Evolutionary conservation across 2,113 vertebrate species (phyloP), one percentile per base, ranked within the genome.

Genomic region (Daphoenositta chrysoptera): DNA sequence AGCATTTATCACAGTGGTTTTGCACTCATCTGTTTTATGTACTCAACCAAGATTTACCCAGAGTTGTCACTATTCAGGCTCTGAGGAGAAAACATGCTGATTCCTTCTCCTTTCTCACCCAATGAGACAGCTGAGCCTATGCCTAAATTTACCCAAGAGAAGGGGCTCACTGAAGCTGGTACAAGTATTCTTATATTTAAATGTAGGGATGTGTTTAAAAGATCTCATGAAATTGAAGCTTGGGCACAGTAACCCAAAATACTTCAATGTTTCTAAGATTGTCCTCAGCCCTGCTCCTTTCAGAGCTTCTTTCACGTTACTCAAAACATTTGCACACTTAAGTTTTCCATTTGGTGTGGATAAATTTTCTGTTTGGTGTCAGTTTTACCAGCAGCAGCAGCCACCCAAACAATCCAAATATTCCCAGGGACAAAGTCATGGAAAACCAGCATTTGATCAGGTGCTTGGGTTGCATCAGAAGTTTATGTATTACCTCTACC

Each of bases 161-260:
- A 13, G 42, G 70, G 66, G 65, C 35, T 93, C 66, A 17, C 1
- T 91, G 70, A 89, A 94, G 66, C 72, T 40, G 1, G 19, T 61
- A 28, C 45, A 88, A 90, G 19, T 9, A 61, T 77, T 91, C 81
- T 39, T 35, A 40, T 22, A 54, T 30, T 42, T 76, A 78, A 84
- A 48, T 58, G 57, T 19, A 87, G 78, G 50, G 75, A 95, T 68
- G 71, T 86, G 79, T 82, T 97, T 94, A 77, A 95, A 95, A 83
- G 90, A 91, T 35, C 78, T 95, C 31, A 30, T 87, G 82, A 79
- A 96, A 87, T 6, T 57, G 58, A 90, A 83, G 87, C 45, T 91
- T 83, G 50, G 50, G 91, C 13, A 3, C 63, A 77, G 65, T n/a
- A 73, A 94, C 65, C 42, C 75, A 83, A 76, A 95, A 96, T 91